Base-by-base conservation (phyloP, 2,113 vertebrate species). In the Marmota monax region DNA sequence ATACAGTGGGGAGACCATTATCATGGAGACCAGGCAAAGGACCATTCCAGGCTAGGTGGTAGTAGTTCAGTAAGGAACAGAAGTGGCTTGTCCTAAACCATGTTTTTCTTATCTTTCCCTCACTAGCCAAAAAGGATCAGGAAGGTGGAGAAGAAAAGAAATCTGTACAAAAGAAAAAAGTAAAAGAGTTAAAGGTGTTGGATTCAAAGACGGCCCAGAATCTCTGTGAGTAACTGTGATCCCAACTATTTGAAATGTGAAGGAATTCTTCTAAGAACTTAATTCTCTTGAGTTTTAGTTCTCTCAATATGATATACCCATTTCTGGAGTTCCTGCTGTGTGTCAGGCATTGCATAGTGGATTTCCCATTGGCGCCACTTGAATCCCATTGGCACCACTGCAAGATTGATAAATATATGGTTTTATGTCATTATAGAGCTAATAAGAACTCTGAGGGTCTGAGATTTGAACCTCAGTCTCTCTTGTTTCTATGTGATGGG, bases 111-210 rank as follows among this genome's bases (percentile, higher is more conserved):
- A 96, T 95, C 32, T 94, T 74, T 74, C 84, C 51, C 77, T 76
- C 48, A 1, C 20, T 97, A 99, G 99, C 98, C 95, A 99, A 99
- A 97, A 99, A 99, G 94, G 99, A 99, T 51, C 98, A 99, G 69
- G 99, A 99, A 61, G 98, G 97, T 9, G 98, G 95, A 73, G 99
- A 99, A 51, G 99, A 99, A 25, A 98, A 98, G 91, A 99, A 99
- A 96, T 97, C 96, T 69, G 22, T 83, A 20, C 98, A 98, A 90
- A 99, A 99, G 98, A 99, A 99, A 98, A 99, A 99, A 95, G 98
- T 98, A 69, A 99, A 99, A 97, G 99, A 99, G 97, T 98, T 99
- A 90, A 99, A 99, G 95, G 97, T 99, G 42, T 87, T 99, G 84
- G 99, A 99, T 96, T 79, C 97, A 29, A 99, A 99, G 97, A 95